Percentiles rank a stretch among this genome's conserved stretches.
These are phyloP conservation scores for Suillia variegata DNA, from an alignment of 2,888 invertebrate genomes.

Conservation along the genomic window DNA sequence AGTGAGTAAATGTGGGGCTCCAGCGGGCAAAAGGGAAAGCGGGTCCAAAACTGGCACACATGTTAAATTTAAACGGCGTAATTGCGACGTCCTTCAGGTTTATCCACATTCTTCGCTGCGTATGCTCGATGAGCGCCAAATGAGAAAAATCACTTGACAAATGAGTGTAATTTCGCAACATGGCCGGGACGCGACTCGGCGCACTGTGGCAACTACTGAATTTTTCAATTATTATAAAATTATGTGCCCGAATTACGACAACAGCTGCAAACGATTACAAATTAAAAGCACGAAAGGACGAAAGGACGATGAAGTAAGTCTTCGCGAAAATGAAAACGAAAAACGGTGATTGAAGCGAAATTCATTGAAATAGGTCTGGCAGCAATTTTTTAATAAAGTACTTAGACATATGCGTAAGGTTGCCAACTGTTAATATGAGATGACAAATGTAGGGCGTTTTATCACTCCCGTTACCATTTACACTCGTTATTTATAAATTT, in stretches of 20 bases:
- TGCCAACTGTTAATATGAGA: no score
- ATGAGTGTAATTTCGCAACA: not conserved
- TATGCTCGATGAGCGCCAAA: not conserved
- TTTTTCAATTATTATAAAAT: not conserved
- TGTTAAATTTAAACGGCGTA: not conserved
- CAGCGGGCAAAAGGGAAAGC: not conserved
- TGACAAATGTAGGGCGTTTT: no score
- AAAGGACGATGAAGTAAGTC: not conserved
- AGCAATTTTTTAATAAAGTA: not conserved
- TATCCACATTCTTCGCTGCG: not conserved
- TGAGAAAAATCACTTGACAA: conserved; percentile 1
- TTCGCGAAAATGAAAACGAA: not conserved
- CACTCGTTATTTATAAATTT: no score
- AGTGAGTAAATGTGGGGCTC: no score
- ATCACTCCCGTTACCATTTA: no score
- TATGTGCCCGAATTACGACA: not conserved
- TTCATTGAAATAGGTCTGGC: not conserved
- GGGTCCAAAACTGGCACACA: not conserved
- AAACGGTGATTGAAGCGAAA: not conserved
- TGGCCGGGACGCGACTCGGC: no score
- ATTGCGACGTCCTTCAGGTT: conserved; percentile 1
- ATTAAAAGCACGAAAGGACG: not conserved
- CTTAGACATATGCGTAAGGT: not conserved
- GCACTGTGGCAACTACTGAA: not conserved
- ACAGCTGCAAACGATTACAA: not conserved